A percentile compares a stretch with the other conserved stretches of the same genome.
phyloP scores from a whole-genome alignment of 2,888 invertebrate species.

The Lucinisca nassula region DNA sequence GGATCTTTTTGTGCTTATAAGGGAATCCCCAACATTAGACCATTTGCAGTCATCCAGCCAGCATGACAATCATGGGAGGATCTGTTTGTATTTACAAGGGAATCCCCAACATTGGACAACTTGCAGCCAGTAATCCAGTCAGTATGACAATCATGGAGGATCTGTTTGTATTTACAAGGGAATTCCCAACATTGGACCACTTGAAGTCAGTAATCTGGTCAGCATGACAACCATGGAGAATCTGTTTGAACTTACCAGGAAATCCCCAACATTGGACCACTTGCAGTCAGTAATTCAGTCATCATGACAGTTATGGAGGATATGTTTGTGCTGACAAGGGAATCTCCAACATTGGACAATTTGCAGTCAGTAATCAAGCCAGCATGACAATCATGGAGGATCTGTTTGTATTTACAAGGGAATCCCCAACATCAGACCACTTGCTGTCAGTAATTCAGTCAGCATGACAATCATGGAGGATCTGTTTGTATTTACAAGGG shows the following conservation, averaged over 20 bases:
- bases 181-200: too few relatives aligned
- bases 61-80: slow-evolving; percentile 80
- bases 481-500: too few relatives aligned
- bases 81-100: slow-evolving; percentile 62
- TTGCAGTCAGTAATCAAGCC: too few relatives aligned
- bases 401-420: slow-evolving; percentile 69
- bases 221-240: too few relatives aligned
- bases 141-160: slow-evolving; percentile 79
- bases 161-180: too few relatives aligned
- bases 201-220: too few relatives aligned
- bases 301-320: slow-evolving; percentile 79
- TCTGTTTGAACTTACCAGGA: too few relatives aligned
- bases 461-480: slow-evolving; percentile 79
- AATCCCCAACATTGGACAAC: slow-evolving; percentile 85
- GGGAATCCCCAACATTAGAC: slow-evolving; percentile 83
- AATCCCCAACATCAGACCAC: slow-evolving; percentile 85
- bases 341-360: too few relatives aligned
- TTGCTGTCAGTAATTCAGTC: slow-evolving; percentile 87
- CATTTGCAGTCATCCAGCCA: slow-evolving; percentile 87
- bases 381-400: too few relatives aligned
- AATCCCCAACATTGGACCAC: slow-evolving; percentile 85
- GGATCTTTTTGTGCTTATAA: too few relatives aligned
- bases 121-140: slow-evolving; percentile 87
- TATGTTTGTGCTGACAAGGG: slow-evolving; percentile 41
- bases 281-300: slow-evolving; percentile 87